phyloP scores from a whole-genome alignment of 2,888 invertebrate species.

The Tholera decimalis region DNA sequence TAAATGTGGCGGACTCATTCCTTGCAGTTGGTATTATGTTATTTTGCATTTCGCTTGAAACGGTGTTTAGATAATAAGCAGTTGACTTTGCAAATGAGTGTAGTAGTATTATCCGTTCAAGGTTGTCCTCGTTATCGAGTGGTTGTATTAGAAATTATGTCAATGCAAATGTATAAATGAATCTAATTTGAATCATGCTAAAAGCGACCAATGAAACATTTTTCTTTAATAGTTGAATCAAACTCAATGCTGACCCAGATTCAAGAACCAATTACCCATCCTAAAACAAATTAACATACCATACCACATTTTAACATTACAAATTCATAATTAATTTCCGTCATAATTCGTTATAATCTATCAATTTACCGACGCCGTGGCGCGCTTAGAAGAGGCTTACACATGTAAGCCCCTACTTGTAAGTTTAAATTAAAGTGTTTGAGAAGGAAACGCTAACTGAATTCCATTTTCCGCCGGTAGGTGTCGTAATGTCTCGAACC shows the following conservation, averaged over 20 bases:
- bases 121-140: neutral
- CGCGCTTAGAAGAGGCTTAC: conserved; percentile 44
- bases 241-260: neutral
- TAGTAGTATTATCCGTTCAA: neutral
- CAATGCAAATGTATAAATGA: neutral
- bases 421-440: conserved; percentile 61
- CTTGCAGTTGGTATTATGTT: neutral
- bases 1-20: conserved; percentile 24
- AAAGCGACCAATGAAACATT: neutral
- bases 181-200: neutral
- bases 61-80: conserved; percentile 4
- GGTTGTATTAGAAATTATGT: conserved; percentile 7
- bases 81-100: neutral
- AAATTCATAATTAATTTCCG: conserved; percentile 14
- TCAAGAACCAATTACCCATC: neutral
- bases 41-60: conserved; percentile 23
- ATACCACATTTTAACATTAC: neutral
- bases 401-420: conserved; percentile 51
- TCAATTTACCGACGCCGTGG: conserved; percentile 48
- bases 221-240: neutral
- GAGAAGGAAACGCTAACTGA: conserved; percentile 54
- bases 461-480: conserved; percentile 56
- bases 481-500: conserved; percentile 52
- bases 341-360: conserved; percentile 49
- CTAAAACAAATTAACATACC: conserved; percentile 11